Evolutionary conservation across 2,113 vertebrate species (phyloP), one percentile per base, ranked within the genome.

Genomic region (Gorilla gorilla): DNA sequence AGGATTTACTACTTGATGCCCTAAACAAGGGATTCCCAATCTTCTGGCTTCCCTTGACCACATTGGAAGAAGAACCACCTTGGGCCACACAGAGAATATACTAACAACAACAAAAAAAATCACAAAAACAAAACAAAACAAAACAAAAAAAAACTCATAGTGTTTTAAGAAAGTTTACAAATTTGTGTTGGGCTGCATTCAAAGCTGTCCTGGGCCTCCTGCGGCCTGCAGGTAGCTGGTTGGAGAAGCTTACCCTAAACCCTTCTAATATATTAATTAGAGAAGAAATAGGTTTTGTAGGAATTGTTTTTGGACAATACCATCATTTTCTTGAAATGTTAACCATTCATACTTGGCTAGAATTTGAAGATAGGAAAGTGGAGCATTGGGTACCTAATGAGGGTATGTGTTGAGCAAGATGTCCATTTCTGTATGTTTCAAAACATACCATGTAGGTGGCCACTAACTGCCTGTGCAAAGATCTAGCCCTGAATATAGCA

Each of bases 401-500:
- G 27, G 70, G 45, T 76, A 48, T 91, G 16, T 52, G 87, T 68
- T 78, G 59, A 90, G 64, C 23, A 90, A 79, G 43, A 78, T 52
- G 23, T 70, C 92, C 3, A 27, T 95, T 86, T 94, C 57, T 93
- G 0, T 88, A 20, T 84, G 59, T 90, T 82, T 91, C 70, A 75
- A 73, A 91, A 85, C 32, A 48, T 10, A 55, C 50, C 13, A 6
- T 94, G 93, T 93, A 85, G 91, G 90, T 90, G 86, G 50, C 48
- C 40, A 85, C 86, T 93, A 89, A 95, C 55, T 43, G 27, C 80
- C 72, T 81, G 14, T 73, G 91, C 87, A 82, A 40, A 95, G 61
- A 93, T 87, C 80, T 92, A 72, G 87, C 90, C 35, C 82, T 78
- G 30, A 97, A 95, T 90, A 92, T 43, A 96, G 73, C 50, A 96